These are phyloP conservation scores for Dolichoris vasculosae DNA, from an alignment of 1,140 invertebrate species.

Conservation along the genomic window DNA sequence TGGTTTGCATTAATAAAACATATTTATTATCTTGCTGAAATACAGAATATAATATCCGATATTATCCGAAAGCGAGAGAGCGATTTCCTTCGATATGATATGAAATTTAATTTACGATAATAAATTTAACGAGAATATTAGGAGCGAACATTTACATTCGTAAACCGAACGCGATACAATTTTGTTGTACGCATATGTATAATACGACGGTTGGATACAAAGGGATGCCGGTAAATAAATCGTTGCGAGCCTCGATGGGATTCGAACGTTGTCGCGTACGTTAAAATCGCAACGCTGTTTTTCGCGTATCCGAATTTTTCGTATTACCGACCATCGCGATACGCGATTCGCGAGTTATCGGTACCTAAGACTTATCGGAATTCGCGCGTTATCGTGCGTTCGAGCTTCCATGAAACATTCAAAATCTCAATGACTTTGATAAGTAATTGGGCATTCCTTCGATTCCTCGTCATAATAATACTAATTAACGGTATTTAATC, in stretches of 20 bases:
- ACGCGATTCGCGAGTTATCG: not conserved
- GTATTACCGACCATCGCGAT: not conserved
- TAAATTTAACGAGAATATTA: not conserved
- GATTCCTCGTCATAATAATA: not conserved
- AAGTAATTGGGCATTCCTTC: not conserved
- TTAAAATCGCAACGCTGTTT: not conserved
- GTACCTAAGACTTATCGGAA: not conserved
- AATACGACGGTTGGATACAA: too few relatives aligned
- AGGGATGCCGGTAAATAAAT: too few relatives aligned
- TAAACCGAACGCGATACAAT: not conserved
- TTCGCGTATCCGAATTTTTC: not conserved
- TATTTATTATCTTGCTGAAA: not conserved
- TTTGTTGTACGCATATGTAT: too few relatives aligned
- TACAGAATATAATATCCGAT: too few relatives aligned
- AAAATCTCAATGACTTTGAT: too few relatives aligned
- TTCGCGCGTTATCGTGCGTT: too few relatives aligned
- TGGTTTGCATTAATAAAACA: not conserved
- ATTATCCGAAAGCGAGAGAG: too few relatives aligned
- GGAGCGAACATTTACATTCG: not conserved
- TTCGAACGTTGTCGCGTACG: not conserved
- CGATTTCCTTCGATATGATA: too few relatives aligned
- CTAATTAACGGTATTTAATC: not conserved
- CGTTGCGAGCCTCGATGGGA: too few relatives aligned
- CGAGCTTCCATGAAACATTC: too few relatives aligned
- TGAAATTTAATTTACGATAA: too few relatives aligned